Conservation (phyloP, 2,888 invertebrate species). For the Stenurella melanura region DNA sequence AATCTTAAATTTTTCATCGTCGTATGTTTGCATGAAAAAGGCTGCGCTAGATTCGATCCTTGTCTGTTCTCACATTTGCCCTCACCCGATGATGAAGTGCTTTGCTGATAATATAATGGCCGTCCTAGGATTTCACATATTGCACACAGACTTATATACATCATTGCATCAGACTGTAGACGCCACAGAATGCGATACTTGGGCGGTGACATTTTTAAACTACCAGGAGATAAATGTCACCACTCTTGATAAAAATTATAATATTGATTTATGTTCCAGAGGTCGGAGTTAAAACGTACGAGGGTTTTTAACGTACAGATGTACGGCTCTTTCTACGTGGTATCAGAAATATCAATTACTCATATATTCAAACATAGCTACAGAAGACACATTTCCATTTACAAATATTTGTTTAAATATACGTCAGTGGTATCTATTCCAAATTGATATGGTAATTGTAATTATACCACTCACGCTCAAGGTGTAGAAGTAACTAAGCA, state of each 20-base stretch:
- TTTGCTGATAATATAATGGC: conserved; percentile 42
- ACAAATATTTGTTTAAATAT: no score
- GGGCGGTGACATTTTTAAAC: conserved; percentile 33
- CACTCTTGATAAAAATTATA: conserved; percentile 27
- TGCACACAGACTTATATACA: conserved; percentile 37
- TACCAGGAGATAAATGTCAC: conserved; percentile 38
- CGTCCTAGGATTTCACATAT: conserved; percentile 42
- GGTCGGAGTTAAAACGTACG: not conserved
- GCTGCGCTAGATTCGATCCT: conserved; percentile 26
- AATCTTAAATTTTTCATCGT: conserved; percentile 45
- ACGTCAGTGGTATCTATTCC: no score
- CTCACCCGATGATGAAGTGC: conserved; percentile 36
- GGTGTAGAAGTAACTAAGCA: no score
- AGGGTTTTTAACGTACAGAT: not conserved
- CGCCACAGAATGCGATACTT: conserved; percentile 31
- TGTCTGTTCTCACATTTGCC: conserved; percentile 38
- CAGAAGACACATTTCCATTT: no score
- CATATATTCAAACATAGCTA: no score
- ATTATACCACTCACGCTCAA: no score
- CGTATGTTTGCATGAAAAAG: conserved; percentile 17
- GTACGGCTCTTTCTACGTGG: not conserved
- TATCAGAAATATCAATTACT: not conserved
- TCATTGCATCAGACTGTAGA: conserved; percentile 15
- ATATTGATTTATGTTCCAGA: conserved; percentile 15
- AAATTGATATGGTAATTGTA: no score